phyloP scores from a whole-genome alignment of 2,113 vertebrate genomes.

The Colius striatus region DNA sequence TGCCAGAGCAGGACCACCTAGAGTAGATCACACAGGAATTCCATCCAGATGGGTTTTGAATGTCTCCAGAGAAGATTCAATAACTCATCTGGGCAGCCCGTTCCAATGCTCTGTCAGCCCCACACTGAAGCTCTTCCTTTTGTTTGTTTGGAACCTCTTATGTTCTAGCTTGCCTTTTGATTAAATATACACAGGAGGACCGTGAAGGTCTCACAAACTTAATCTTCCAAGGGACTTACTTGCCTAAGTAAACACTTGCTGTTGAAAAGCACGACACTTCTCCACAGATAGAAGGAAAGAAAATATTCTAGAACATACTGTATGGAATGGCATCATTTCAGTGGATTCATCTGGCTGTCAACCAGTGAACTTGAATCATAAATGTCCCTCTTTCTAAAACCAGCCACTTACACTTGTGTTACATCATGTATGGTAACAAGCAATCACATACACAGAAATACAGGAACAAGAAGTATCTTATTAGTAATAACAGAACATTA shows the following conservation, averaged over 20 bases:
- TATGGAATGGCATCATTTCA: neutral
- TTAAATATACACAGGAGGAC: neutral
- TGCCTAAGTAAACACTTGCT: neutral
- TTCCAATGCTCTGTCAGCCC: too few species aligned
- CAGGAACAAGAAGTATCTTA: neutral
- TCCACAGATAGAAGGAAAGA: neutral
- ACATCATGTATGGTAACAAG: neutral
- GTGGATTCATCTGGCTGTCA: neutral
- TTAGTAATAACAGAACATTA: neutral
- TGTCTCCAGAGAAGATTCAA: too few species aligned
- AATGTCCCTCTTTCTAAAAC: neutral
- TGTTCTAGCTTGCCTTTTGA: neutral
- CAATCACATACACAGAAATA: neutral
- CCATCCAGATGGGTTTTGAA: too few species aligned
- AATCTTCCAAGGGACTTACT: neutral
- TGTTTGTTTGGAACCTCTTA: too few species aligned
- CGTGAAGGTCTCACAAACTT: neutral
- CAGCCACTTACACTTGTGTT: neutral
- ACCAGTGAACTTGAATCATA: neutral
- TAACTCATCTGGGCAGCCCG: too few species aligned
- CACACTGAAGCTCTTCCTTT: too few species aligned
- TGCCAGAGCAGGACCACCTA: too few species aligned
- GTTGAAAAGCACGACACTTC: neutral
- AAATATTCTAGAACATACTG: neutral
- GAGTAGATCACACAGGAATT: too few species aligned